These are phyloP conservation scores for Ceryle rudis DNA, from an alignment of 2,797 vertebrate genomes.

Conservation along the genomic window DNA sequence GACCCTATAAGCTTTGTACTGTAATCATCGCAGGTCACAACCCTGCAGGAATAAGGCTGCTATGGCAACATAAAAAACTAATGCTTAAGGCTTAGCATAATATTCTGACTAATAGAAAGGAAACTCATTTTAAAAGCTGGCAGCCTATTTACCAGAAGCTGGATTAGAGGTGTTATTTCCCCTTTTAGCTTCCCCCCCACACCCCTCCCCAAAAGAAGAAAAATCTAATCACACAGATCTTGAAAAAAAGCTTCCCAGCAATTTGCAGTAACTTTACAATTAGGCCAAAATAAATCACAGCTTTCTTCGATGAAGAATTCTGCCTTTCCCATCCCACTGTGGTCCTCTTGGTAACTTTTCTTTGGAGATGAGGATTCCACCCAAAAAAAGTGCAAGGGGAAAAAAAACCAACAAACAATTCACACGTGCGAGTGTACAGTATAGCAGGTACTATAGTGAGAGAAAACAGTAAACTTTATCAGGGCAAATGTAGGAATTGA, in stretches of 20 bases:
- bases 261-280: conserved; percentile 85
- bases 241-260: conserved; percentile 81
- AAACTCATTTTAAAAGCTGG: conserved; percentile 88
- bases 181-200: conserved; percentile 80
- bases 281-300: conserved; percentile 81
- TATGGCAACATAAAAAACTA: conserved; percentile 99
- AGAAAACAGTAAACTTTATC: neutral
- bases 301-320: conserved; percentile 72
- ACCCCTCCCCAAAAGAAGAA: conserved; percentile 72
- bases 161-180: conserved; percentile 89
- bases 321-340: conserved; percentile 36
- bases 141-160: conserved; percentile 87
- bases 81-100: conserved; percentile 99
- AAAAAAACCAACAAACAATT: neutral
- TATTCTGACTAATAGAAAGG: conserved; percentile 91
- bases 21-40: conserved; percentile 99
- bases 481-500: neutral
- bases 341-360: conserved; percentile 46
- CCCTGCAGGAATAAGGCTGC: conserved; percentile 99
- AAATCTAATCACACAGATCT: conserved; percentile 84
- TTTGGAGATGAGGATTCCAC: conserved; percentile 36
- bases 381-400: conserved; percentile 20
- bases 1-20: conserved; percentile 99
- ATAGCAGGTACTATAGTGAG: neutral
- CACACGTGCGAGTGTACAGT: neutral